Evolutionary conservation across 2,888 invertebrate species (phyloP).

Genomic region (Hoplodrina blanda): DNA sequence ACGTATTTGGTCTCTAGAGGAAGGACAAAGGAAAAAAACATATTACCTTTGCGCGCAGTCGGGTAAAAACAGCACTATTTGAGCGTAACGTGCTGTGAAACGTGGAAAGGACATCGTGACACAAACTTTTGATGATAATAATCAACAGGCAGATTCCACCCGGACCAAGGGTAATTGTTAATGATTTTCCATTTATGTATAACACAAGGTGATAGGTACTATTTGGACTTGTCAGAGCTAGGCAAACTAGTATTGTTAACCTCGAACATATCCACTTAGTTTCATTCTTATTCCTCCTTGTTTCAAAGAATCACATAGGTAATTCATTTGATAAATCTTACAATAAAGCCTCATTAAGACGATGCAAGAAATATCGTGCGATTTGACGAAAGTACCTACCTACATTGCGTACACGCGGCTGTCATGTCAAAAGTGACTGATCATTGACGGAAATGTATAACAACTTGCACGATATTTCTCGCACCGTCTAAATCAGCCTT

Average conservation of each 20-base stretch:
- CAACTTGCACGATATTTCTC: too few species aligned
- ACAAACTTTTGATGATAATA: background rate
- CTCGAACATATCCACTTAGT: constrained; percentile 26
- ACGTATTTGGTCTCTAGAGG: too few species aligned
- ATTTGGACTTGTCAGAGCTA: constrained; percentile 29
- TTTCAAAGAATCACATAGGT: background rate
- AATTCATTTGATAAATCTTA: background rate
- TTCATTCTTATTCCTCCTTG: background rate
- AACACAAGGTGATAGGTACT: constrained; percentile 30
- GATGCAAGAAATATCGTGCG: too few species aligned
- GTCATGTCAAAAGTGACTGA: too few species aligned
- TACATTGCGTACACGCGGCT: too few species aligned
- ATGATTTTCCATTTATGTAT: constrained; percentile 30
- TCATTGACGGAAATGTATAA: too few species aligned
- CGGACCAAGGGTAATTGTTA: background rate
- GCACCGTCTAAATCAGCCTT: too few species aligned
- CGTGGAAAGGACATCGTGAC: too few species aligned
- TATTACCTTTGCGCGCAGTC: too few species aligned
- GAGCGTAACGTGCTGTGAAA: background rate
- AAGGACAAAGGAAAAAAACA: too few species aligned
- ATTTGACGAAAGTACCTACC: too few species aligned
- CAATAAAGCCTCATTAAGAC: too few species aligned
- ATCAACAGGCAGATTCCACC: background rate
- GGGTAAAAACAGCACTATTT: background rate
- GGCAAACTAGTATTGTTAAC: constrained; percentile 50